Evolutionary conservation across 2,113 vertebrate genomes (phyloP).

Genomic region (Chionis minor): DNA sequence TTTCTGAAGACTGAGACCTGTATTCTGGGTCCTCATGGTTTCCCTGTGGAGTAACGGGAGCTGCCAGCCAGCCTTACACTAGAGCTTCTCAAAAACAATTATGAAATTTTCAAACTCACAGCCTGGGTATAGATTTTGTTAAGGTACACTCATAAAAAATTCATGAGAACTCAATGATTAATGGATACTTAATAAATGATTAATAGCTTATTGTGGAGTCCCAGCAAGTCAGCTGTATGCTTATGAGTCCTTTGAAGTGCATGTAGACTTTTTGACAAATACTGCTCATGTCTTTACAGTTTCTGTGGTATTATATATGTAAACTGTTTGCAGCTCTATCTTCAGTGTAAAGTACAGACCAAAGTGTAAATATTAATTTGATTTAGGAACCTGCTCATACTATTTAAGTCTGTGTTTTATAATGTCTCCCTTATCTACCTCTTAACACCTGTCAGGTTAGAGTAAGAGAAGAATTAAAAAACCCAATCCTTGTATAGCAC

Average conservation of each 20-base stretch:
- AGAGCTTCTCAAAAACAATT: constrained; percentile 16
- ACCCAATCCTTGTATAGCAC: not conserved
- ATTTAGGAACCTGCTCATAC: not conserved
- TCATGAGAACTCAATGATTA: constrained; percentile 51
- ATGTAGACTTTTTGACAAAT: not conserved
- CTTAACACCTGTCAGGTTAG: not conserved
- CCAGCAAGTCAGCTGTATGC: not conserved
- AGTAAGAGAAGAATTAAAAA: not conserved
- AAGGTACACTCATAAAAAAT: constrained; percentile 11
- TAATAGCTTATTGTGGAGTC: constrained; percentile 36
- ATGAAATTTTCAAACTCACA: constrained; percentile 17
- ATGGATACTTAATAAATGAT: constrained; percentile 55
- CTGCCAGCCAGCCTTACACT: not conserved
- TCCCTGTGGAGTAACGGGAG: not conserved
- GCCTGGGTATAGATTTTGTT: constrained; percentile 20
- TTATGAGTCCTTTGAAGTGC: not conserved
- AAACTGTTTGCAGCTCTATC: not conserved
- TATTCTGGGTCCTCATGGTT: not conserved
- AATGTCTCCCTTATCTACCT: not conserved
- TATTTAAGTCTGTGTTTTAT: not conserved
- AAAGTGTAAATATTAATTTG: not conserved
- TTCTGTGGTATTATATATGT: not conserved
- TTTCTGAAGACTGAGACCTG: not conserved
- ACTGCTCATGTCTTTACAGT: not conserved
- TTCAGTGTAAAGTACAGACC: not conserved